These are phyloP conservation scores for Epizoanthus ramosus DNA, from an alignment of 92 coral and sea anemone species.

Conservation along the genomic window DNA sequence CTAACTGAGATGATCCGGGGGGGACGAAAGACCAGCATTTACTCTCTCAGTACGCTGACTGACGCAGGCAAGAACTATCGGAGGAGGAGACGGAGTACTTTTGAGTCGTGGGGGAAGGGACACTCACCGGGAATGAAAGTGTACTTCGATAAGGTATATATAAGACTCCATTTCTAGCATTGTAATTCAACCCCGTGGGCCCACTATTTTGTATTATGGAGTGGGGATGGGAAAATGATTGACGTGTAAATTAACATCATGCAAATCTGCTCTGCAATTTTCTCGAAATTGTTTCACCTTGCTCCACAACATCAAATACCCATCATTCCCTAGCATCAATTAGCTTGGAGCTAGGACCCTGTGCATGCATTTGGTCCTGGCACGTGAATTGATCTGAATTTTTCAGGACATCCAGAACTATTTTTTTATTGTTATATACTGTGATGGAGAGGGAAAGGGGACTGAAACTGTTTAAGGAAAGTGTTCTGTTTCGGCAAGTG, in stretches of 20 bases:
- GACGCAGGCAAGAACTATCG: constrained; percentile 75
- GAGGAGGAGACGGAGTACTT: constrained; percentile 71
- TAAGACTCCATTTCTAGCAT: neutral
- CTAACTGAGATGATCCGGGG: constrained; percentile 47
- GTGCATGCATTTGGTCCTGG: too few species aligned
- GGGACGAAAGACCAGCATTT: constrained; percentile 67
- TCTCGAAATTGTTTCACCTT: neutral
- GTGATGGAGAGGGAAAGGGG: too few species aligned
- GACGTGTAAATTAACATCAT: too few species aligned
- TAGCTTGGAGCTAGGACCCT: too few species aligned
- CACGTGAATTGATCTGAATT: neutral
- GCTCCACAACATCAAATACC: too few species aligned
- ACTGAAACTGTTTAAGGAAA: too few species aligned
- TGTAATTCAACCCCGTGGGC: neutral
- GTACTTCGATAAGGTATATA: constrained; percentile 83
- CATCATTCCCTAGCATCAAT: too few species aligned
- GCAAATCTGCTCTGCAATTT: too few species aligned
- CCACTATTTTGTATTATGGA: too few species aligned
- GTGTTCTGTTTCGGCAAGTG: too few species aligned
- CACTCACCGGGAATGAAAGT: constrained; percentile 66
- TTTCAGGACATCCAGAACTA: neutral
- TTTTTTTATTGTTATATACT: too few species aligned
- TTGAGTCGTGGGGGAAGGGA: constrained; percentile 79
- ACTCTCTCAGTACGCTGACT: constrained; percentile 69
- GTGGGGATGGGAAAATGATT: too few species aligned